phyloP scores from a whole-genome alignment of 35 echinoderm and acorn worm species.

The Anneissia japonica region DNA sequence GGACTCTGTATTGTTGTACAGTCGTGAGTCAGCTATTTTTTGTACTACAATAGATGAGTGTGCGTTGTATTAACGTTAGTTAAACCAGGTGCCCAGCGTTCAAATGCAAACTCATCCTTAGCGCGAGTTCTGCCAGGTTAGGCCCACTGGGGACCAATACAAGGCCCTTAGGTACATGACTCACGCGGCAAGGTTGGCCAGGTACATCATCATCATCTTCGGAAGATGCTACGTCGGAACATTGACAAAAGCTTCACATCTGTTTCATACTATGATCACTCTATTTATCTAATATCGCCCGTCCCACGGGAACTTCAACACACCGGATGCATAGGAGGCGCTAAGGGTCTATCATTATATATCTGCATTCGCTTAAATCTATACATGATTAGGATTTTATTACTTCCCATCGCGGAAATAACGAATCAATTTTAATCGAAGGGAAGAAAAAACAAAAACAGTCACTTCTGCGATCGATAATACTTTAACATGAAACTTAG shows the following conservation, averaged over 20 bases:
- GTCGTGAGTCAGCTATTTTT: not conserved
- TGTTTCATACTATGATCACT: too few species aligned
- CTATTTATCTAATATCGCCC: not conserved
- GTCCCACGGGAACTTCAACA: not conserved
- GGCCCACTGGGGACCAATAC: not conserved
- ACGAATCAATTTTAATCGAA: not conserved
- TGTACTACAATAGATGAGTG: not conserved
- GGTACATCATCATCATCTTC: not conserved
- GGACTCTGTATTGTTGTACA: not conserved
- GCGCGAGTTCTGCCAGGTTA: not conserved
- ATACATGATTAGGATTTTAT: not conserved
- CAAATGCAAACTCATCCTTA: not conserved
- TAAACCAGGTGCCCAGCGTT: not conserved
- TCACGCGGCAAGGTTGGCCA: not conserved
- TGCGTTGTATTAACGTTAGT: not conserved
- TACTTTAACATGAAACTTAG: not conserved
- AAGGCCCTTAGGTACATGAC: not conserved
- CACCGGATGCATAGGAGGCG: not conserved
- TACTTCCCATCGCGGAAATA: not conserved
- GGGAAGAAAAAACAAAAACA: not conserved
- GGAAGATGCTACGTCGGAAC: not conserved
- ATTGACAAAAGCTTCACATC: too few species aligned
- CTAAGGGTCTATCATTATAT: not conserved
- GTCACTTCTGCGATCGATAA: not conserved
- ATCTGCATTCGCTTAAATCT: not conserved